These are phyloP conservation scores for Hippocampus kuda DNA, from an alignment of 2,797 vertebrate genomes.

Conservation along the genomic window DNA sequence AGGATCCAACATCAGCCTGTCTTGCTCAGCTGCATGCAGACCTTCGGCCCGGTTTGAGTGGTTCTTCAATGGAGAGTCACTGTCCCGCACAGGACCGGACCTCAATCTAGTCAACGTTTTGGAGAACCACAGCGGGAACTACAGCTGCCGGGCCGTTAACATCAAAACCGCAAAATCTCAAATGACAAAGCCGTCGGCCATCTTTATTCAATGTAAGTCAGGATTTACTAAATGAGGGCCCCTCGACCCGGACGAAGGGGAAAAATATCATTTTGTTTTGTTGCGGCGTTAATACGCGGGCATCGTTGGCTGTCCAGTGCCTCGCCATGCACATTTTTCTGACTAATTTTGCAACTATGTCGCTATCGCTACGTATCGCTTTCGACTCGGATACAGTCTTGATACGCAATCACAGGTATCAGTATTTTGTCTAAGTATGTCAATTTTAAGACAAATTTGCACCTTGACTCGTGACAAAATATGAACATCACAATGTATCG, in stretches of 20 bases:
- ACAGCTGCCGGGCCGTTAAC: slow-evolving; percentile 52
- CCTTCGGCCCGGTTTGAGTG: slow-evolving; percentile 1
- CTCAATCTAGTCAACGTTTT: slow-evolving; percentile 32
- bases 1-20: slow-evolving; percentile 8
- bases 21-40: slow-evolving; percentile 5
- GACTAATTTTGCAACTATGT: too few species aligned
- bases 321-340: too few species aligned
- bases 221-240: not conserved
- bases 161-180: slow-evolving; percentile 29
- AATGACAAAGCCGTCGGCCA: slow-evolving; percentile 11
- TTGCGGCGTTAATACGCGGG: not conserved
- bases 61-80: slow-evolving; percentile 21
- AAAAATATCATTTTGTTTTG: not conserved
- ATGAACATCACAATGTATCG: too few species aligned
- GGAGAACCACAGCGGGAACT: slow-evolving; percentile 39
- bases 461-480: too few species aligned
- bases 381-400: too few species aligned
- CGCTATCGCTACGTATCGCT: too few species aligned
- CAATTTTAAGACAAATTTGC: too few species aligned
- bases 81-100: slow-evolving; percentile 14
- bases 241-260: not conserved
- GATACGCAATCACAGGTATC: too few species aligned
- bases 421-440: too few species aligned
- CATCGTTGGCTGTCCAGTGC: too few species aligned
- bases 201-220: slow-evolving; percentile 14